phyloP scores from a whole-genome alignment of 1,140 invertebrate species.

The Acromyrmex charruanus region DNA sequence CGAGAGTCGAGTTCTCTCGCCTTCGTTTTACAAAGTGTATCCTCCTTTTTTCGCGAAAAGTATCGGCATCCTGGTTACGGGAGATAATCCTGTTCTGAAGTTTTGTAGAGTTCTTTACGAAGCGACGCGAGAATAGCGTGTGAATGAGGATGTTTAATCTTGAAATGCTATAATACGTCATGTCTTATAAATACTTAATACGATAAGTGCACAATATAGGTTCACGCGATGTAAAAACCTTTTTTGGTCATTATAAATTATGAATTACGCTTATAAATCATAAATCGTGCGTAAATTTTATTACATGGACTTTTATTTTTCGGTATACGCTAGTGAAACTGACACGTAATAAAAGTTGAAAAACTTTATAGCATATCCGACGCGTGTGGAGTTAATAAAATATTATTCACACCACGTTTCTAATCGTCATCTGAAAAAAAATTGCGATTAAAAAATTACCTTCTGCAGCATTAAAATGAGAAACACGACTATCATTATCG shows the following conservation, averaged over 20 bases:
- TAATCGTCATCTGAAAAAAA: background rate
- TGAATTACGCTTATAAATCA: background rate
- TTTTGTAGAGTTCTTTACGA: background rate
- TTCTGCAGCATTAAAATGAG: background rate
- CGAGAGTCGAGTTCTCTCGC: background rate
- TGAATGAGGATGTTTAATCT: background rate
- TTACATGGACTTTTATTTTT: background rate
- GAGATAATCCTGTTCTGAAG: slow-evolving; percentile 14
- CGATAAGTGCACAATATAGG: background rate
- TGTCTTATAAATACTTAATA: background rate
- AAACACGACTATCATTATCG: background rate
- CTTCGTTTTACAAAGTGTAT: background rate
- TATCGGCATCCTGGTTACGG: slow-evolving; percentile 15
- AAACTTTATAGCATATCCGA: background rate
- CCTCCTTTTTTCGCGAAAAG: background rate
- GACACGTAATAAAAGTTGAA: background rate
- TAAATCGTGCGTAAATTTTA: background rate
- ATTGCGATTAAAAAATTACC: slow-evolving; percentile 2
- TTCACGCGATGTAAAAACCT: background rate
- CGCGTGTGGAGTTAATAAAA: slow-evolving; percentile 10
- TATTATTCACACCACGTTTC: background rate
- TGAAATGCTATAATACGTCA: background rate
- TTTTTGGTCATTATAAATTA: background rate
- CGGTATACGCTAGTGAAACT: background rate
- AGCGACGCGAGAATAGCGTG: background rate